phyloP scores from a whole-genome alignment of 2,888 invertebrate genomes.

The Synergus itoensis region DNA sequence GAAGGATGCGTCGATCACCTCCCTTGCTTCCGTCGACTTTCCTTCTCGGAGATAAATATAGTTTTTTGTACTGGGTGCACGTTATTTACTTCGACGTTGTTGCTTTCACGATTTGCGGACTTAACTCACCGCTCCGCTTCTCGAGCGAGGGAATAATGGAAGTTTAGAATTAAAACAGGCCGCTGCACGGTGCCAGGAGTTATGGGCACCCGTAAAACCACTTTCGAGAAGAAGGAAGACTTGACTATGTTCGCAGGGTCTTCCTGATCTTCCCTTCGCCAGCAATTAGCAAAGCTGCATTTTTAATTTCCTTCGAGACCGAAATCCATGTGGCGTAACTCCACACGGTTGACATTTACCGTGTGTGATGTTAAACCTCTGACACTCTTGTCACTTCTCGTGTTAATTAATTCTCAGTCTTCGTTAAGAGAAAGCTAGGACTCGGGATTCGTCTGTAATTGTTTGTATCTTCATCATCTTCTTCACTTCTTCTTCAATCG shows the following conservation, averaged over 20 bases:
- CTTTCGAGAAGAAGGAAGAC: slow-evolving; percentile 47
- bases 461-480: neutral
- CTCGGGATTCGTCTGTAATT: neutral
- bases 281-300: slow-evolving; percentile 48
- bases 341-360: slow-evolving; percentile 14
- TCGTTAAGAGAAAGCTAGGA: slow-evolving; percentile 11
- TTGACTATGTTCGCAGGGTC: slow-evolving; percentile 30
- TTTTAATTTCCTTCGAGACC: slow-evolving; percentile 14
- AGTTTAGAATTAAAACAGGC: slow-evolving; percentile 57
- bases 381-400: neutral
- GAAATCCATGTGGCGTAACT: slow-evolving; percentile 21
- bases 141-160: slow-evolving; percentile 59
- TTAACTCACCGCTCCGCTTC: slow-evolving; percentile 42
- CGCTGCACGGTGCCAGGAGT: slow-evolving; percentile 43
- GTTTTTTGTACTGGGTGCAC: slow-evolving; percentile 36
- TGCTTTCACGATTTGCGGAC: slow-evolving; percentile 50
- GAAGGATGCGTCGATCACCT: slow-evolving; percentile 35
- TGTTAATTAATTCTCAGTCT: slow-evolving; percentile 9
- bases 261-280: slow-evolving; percentile 54
- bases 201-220: slow-evolving; percentile 49
- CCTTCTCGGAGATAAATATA: slow-evolving; percentile 43
- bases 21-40: slow-evolving; percentile 25
- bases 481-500: neutral
- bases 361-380: neutral
- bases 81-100: slow-evolving; percentile 45